Evolutionary conservation across 2,113 vertebrate species (phyloP), one percentile per base, ranked within the genome.

Genomic region (Cryptomyrus ogoouensis): DNA sequence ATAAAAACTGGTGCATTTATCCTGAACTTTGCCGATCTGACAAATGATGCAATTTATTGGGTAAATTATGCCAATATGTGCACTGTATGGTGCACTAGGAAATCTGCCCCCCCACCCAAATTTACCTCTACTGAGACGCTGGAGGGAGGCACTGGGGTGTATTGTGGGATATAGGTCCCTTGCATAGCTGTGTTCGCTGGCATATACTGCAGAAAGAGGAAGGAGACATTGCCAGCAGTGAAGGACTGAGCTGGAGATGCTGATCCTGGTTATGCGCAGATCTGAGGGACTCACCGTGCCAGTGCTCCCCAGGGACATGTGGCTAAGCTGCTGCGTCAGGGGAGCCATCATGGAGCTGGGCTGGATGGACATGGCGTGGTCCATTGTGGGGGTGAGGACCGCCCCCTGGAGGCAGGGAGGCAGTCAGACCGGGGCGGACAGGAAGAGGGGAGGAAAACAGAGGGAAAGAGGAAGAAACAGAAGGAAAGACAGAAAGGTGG

Each of bases 301-400:
- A 2, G 96, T 93, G 92, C 95, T 97, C 94, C 97, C 96, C 92
- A 98, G 94, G 0, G 97, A 97, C 90, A 98, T 95, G 94, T 98
- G 98, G 91, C 97, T 96, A 93, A 98, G 93, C 94, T 98, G 98
- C 96, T 98, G 97, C 85, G 97, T 93, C 27, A 98, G 94, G 91
- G 97, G 97, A 91, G 97, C 96, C 96, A 98, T 97, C 96, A 98
- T 95, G 88, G 97, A 98, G 27, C 97, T 96, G 93, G 97, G 96
- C 95, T 98, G 98, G 90, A 98, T 97, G 94, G 98, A 96, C 95
- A 98, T 96, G 88, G 96, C 92, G 19, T 97, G 97, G 90, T 98
- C 97, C 97, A 97, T 95, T 15, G 97, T 95, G 80, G 96, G 96
- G 21, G 97, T 97, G 93, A 98, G 95, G 93, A 98, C 95, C n/a